phyloP scores from a whole-genome alignment of 2,113 vertebrate genomes.

The Mobula birostris region DNA sequence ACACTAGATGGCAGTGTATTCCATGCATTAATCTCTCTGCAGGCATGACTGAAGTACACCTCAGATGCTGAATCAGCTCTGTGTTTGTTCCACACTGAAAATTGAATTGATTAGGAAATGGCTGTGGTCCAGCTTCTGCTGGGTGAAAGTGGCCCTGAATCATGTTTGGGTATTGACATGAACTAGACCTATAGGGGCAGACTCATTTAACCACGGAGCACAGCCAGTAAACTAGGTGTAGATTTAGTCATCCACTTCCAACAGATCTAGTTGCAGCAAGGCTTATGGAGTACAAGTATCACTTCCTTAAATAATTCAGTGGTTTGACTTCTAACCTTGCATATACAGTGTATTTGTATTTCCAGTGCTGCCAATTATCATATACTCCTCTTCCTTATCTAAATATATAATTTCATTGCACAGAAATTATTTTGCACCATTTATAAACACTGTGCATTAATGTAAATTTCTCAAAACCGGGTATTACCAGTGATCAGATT shows the following conservation, averaged over 20 bases:
- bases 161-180: not conserved
- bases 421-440: not conserved
- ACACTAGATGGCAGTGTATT: conserved; percentile 15
- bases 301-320: not conserved
- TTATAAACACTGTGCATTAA: not conserved
- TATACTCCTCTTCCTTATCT: not conserved
- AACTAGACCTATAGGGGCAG: not conserved
- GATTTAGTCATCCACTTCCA: not conserved
- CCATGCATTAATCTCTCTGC: not conserved
- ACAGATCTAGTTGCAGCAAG: not conserved
- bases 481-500: not conserved
- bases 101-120: not conserved
- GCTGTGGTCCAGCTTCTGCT: not conserved
- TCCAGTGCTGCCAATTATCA: not conserved
- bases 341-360: not conserved
- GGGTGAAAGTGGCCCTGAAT: not conserved
- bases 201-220: not conserved
- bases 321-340: not conserved
- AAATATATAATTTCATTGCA: too few relatives aligned
- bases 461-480: not conserved
- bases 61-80: not conserved
- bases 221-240: not conserved
- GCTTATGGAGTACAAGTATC: not conserved
- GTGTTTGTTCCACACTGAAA: not conserved
- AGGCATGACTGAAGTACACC: not conserved